These are phyloP conservation scores for Amphiprion percula DNA, from an alignment of 2,113 vertebrate species.

Conservation along the genomic window DNA sequence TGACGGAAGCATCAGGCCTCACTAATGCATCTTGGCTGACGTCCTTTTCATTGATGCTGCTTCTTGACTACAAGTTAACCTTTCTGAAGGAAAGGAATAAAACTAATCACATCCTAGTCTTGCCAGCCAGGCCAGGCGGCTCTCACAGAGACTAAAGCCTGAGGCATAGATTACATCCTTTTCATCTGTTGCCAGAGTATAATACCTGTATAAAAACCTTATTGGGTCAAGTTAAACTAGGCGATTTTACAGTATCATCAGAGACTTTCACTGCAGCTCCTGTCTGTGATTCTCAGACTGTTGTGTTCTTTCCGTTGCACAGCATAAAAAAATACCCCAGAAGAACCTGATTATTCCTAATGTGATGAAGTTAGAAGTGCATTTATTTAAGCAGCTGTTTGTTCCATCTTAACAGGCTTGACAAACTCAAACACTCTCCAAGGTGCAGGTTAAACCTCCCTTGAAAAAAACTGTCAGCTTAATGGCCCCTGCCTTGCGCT, in stretches of 20 bases:
- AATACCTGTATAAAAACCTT: constrained; percentile 5
- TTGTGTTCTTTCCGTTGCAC: constrained; percentile 1
- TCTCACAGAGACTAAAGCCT: background rate
- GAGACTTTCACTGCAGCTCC: constrained; percentile 3
- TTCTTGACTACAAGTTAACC: constrained; percentile 5
- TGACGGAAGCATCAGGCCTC: background rate
- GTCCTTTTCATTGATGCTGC: background rate
- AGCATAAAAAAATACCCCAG: background rate
- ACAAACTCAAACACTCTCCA: constrained; percentile 58
- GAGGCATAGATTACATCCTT: constrained; percentile 3
- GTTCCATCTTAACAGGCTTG: constrained; percentile 56
- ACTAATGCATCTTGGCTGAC: background rate
- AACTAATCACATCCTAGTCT: background rate
- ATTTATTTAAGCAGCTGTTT: constrained; percentile 51
- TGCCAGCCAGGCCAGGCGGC: background rate
- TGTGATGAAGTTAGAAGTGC: constrained; percentile 31
- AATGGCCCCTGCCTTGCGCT: constrained; percentile 69
- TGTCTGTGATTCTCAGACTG: constrained; percentile 8
- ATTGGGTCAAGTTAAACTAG: background rate
- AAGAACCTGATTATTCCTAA: constrained; percentile 35
- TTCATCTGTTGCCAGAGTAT: constrained; percentile 44
- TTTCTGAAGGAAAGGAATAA: background rate
- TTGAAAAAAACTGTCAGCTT: constrained; percentile 64
- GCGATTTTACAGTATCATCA: constrained; percentile 11
- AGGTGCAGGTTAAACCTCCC: constrained; percentile 68